Evolutionary conservation across 2,113 vertebrate genomes (phyloP).

Genomic region (Epinephelus moara): DNA sequence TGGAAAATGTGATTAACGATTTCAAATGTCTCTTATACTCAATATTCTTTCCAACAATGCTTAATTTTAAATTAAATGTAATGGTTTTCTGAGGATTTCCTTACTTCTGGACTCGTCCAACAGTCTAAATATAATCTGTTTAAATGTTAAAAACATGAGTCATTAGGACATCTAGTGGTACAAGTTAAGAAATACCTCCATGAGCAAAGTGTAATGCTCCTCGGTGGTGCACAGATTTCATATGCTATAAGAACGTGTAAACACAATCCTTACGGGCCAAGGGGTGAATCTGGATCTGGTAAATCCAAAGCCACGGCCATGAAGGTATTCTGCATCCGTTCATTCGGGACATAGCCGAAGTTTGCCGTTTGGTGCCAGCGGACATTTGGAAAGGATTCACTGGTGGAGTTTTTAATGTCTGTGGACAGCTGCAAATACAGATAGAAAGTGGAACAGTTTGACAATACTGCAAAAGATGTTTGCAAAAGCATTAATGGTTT

Average conservation of each 20-base stretch:
- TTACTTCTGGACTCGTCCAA: no score
- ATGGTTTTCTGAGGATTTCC: no score
- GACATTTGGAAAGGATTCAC: constrained; percentile 84
- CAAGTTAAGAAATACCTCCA: not conserved
- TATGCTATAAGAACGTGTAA: not conserved
- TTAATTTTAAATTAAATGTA: no score
- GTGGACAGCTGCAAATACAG: constrained; percentile 85
- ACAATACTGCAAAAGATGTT: not conserved
- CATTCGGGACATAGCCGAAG: constrained; percentile 87
- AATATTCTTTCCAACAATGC: no score
- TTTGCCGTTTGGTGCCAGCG: constrained; percentile 96
- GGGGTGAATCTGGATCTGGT: constrained; percentile 87
- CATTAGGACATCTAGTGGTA: no score
- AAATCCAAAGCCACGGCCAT: constrained; percentile 95
- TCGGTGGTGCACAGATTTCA: not conserved
- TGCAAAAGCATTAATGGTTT: not conserved
- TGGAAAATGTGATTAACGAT: no score
- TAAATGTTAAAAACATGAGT: no score
- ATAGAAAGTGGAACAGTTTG: not conserved
- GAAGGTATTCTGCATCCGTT: constrained; percentile 89
- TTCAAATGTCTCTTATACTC: no score
- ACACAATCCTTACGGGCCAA: constrained; percentile 81
- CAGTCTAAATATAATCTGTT: no score
- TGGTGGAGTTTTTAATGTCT: not conserved
- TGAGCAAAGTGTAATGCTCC: not conserved